phyloP scores from a whole-genome alignment of 2,797 vertebrate genomes.

The Pantherophis alleghaniensis region DNA sequence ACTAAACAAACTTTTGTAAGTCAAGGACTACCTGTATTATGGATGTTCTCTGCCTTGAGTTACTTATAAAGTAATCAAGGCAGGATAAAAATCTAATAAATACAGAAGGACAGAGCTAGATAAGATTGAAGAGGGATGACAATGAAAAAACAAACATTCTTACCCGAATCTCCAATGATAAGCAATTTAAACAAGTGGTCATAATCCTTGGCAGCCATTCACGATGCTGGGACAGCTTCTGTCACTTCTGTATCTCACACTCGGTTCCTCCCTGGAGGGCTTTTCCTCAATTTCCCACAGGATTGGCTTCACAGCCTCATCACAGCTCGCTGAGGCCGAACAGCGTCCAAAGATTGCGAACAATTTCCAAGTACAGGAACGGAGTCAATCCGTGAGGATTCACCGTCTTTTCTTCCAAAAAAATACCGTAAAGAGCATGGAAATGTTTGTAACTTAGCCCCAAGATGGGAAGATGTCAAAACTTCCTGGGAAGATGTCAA shows the following conservation, averaged over 20 bases:
- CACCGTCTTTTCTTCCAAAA: background rate
- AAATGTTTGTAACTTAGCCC: background rate
- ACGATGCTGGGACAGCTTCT: conserved; percentile 9
- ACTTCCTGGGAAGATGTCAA: background rate
- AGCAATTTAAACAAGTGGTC: conserved; percentile 85
- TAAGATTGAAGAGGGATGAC: background rate
- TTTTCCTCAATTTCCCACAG: background rate
- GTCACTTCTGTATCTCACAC: background rate
- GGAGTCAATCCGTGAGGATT: background rate
- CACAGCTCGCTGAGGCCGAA: background rate
- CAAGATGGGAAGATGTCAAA: background rate
- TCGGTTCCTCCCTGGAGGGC: background rate
- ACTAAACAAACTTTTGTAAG: background rate
- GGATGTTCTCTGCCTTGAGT: background rate
- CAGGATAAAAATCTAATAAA: background rate
- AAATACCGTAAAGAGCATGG: background rate
- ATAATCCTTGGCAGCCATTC: conserved; percentile 77
- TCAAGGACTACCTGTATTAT: background rate
- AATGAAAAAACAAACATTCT: conserved; percentile 40
- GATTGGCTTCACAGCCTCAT: conserved; percentile 14
- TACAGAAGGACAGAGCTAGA: no score
- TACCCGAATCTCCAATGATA: conserved; percentile 86
- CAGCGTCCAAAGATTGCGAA: background rate
- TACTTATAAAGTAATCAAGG: background rate
- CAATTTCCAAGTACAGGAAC: background rate